phyloP scores from a whole-genome alignment of 1,140 invertebrate species.

The Drosophila varians region DNA sequence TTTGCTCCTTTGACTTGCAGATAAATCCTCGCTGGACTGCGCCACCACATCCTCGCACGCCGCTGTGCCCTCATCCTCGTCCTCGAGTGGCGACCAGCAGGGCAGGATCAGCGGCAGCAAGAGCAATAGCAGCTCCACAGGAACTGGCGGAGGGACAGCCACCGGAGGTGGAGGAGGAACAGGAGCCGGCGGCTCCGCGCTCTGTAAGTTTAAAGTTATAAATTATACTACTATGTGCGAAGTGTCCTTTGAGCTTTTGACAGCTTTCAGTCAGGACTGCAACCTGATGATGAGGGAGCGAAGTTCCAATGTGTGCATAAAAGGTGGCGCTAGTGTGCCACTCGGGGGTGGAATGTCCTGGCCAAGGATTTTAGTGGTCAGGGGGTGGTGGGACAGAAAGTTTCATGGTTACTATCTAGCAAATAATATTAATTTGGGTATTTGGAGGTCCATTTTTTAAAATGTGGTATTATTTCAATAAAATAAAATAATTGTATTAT shows the following conservation, averaged over 20 bases:
- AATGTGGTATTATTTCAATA: no score
- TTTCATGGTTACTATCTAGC: neutral
- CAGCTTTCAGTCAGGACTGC: conserved; percentile 69
- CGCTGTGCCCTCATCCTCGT: conserved; percentile 53
- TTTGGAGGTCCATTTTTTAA: no score
- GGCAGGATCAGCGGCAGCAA: conserved; percentile 66
- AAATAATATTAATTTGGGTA: no score
- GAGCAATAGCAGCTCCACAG: conserved; percentile 47
- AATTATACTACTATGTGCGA: conserved; percentile 15
- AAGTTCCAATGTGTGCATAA: conserved; percentile 1
- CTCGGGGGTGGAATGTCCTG: conserved; percentile 16
- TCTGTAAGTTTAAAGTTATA: conserved; percentile 58
- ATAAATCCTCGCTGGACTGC: conserved; percentile 78
- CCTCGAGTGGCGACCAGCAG: conserved; percentile 48
- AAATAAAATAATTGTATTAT: no score
- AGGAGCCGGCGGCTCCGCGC: conserved; percentile 46
- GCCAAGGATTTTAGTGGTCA: neutral
- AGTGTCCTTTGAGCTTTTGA: conserved; percentile 57
- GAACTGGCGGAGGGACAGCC: conserved; percentile 24
- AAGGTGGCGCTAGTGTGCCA: conserved; percentile 50
- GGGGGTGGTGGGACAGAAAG: neutral
- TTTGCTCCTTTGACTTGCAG: conserved; percentile 49
- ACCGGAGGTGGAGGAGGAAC: conserved; percentile 20
- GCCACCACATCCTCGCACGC: conserved; percentile 67
- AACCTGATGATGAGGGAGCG: conserved; percentile 39